phyloP scores from a whole-genome alignment of 2,888 invertebrate genomes.

The Philonicus albiceps region DNA sequence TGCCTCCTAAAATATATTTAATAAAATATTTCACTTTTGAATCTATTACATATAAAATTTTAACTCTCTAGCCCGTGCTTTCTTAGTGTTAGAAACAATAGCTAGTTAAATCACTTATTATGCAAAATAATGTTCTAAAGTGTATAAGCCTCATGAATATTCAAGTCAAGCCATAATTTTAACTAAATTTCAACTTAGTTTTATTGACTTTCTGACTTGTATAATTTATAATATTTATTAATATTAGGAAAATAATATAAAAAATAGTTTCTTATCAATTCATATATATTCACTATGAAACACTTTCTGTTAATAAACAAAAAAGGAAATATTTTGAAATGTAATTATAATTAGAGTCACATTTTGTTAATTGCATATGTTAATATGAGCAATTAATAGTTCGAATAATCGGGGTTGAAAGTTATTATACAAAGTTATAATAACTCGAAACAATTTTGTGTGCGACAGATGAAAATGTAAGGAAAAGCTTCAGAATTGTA shows the following conservation, averaged over 20 bases:
- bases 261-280: not conserved
- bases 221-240: constrained; percentile 45
- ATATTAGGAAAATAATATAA: not conserved
- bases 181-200: constrained; percentile 47
- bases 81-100: not conserved
- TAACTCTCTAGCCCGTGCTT: not conserved
- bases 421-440: not conserved
- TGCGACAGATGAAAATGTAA: not conserved
- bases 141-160: constrained; percentile 39
- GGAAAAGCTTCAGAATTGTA: not conserved
- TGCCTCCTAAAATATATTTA: too few relatives aligned
- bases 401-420: not conserved
- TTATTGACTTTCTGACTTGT: constrained; percentile 47
- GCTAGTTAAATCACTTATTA: constrained; percentile 13
- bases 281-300: not conserved
- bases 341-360: not conserved
- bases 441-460: not conserved
- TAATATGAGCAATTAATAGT: not conserved
- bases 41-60: not conserved
- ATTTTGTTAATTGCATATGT: not conserved
- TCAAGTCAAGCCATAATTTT: constrained; percentile 43
- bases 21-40: too few relatives aligned
- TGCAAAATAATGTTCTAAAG: constrained; percentile 21
- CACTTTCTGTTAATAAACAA: not conserved
- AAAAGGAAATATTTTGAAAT: not conserved